Conservation (phyloP, 1,140 invertebrate species). For the Ganaspis sp. region DNA sequence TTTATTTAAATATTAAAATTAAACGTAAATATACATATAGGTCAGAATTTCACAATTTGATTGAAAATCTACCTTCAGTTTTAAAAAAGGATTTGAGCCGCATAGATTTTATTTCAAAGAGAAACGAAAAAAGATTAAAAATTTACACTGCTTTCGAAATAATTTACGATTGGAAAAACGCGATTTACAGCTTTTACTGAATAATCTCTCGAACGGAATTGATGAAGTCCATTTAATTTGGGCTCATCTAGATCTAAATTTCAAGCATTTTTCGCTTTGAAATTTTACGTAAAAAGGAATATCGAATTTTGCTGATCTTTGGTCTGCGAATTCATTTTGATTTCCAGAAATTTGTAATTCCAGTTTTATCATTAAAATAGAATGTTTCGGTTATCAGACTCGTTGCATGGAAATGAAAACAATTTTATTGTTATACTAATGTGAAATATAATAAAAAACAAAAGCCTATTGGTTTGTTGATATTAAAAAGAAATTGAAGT, state of each 20-base stretch:
- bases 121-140: background rate
- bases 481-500: background rate
- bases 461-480: too few species aligned
- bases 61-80: background rate
- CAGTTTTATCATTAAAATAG: too few species aligned
- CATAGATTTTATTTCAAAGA: background rate
- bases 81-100: background rate
- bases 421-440: too few species aligned
- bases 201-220: background rate
- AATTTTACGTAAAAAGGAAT: background rate
- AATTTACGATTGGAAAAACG: background rate
- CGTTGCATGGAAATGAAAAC: too few species aligned
- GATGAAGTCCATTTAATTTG: slow-evolving; percentile 6
- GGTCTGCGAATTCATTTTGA: background rate
- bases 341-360: too few species aligned
- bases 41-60: background rate
- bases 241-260: background rate
- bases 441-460: too few species aligned
- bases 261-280: background rate
- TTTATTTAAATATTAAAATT: too few species aligned
- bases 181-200: background rate
- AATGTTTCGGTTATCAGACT: too few species aligned
- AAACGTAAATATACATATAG: too few species aligned
- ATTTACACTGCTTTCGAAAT: background rate
- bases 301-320: background rate